These are phyloP conservation scores for Callimorpha dominula DNA, from an alignment of 2,888 invertebrate species.

Conservation along the genomic window DNA sequence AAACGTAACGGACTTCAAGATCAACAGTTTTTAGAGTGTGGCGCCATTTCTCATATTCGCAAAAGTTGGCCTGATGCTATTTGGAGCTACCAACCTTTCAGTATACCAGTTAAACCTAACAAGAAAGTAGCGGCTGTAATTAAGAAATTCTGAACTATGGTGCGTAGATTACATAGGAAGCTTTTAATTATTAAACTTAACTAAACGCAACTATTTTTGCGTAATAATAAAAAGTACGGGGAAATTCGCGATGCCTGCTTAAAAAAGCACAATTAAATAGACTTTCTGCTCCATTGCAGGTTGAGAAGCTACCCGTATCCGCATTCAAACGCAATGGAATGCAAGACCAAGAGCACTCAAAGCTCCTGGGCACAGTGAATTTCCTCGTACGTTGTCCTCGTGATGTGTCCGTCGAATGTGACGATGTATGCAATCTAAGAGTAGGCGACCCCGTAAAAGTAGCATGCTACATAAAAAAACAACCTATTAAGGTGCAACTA, in stretches of 20 bases:
- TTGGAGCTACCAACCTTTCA: conserved; percentile 67
- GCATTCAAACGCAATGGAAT: conserved; percentile 83
- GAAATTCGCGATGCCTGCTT: conserved; percentile 42
- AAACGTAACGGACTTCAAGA: conserved; percentile 81
- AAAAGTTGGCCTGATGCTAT: conserved; percentile 70
- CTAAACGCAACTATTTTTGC: neutral
- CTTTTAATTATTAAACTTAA: neutral
- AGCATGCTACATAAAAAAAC: conserved; percentile 58
- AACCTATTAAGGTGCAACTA: conserved; percentile 71
- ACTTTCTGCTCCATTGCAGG: conserved; percentile 79
- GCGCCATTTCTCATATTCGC: conserved; percentile 75
- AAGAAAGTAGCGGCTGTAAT: conserved; percentile 72
- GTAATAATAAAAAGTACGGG: conserved; percentile 7
- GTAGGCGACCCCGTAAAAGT: conserved; percentile 73
- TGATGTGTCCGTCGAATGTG: conserved; percentile 74
- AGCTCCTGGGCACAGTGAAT: conserved; percentile 72
- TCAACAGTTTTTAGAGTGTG: conserved; percentile 72
- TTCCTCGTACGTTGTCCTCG: conserved; percentile 72
- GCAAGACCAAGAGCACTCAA: conserved; percentile 82
- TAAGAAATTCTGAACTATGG: conserved; percentile 64
- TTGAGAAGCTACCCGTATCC: conserved; percentile 73
- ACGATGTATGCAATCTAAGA: conserved; percentile 59
- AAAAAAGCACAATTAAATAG: conserved; percentile 57
- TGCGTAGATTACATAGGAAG: conserved; percentile 54
- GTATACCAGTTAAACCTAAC: conserved; percentile 68